Evolutionary conservation across 2,888 invertebrate species (phyloP), one percentile per base, ranked within the genome.

Genomic region (Andrena marginata): DNA sequence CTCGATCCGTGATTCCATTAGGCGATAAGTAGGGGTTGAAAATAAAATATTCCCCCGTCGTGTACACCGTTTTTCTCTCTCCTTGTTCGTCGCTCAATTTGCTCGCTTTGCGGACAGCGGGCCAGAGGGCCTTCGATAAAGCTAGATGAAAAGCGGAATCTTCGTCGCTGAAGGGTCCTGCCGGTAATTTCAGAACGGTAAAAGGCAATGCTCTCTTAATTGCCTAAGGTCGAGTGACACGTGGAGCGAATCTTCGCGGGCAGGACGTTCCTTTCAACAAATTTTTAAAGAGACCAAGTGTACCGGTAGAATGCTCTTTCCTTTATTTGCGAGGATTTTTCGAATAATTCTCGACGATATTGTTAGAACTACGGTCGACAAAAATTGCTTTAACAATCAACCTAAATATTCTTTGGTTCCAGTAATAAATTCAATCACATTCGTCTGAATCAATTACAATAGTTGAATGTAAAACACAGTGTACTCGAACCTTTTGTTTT

Each of bases 1-100:
- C 51, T 82, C 72, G 80, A 69, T 72, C 42, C 71, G 67, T 70
- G 84, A 86, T 88, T 86, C 88, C 83, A 88, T 88, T 87, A 86
- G 60, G 63, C 82, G 87, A 86, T 87, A 88, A 87, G 86, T 87
- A 79, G 77, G 68, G 68, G 42, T 42, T 59, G 56, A 72, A 85
- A 87, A 87, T 87, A 82, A 80, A 86, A 85, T 84, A 85, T 88
- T 87, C 80, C 75, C 51, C 68, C 48, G 31, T 56, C 68, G 20
- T 70, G 71, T 67, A 68, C 62, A 48, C 16, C 35, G 49, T 42
- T 42, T 42, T 10, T 16, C 2, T 35, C n/a, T 35, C 13, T 13
- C 16, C 59, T 35, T 10, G 20, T 8, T 48, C 35, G 56, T 51
- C 5, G 7, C 42, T 29, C 63, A 33, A 51, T 56, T 72, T 33